These are phyloP conservation scores for Leucopsar rothschildi DNA, from an alignment of 2,113 vertebrate genomes.

Conservation along the genomic window DNA sequence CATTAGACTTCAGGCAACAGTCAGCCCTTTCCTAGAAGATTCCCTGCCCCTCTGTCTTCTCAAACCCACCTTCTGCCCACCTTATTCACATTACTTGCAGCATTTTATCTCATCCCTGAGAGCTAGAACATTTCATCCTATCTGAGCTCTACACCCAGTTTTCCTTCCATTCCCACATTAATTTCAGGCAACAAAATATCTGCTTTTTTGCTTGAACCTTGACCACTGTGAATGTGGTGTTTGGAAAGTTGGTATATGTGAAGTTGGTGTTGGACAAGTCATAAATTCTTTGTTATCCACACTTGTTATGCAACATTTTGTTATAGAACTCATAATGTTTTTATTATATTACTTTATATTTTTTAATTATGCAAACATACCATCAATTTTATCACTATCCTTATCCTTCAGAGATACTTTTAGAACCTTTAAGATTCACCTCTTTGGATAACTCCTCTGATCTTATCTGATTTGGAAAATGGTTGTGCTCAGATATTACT, in stretches of 20 bases:
- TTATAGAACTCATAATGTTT: not conserved
- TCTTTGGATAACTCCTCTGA: not conserved
- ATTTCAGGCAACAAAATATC: not conserved
- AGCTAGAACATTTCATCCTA: not conserved
- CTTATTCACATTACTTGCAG: not conserved
- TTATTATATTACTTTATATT: not conserved
- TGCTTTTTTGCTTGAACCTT: not conserved
- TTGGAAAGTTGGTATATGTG: not conserved
- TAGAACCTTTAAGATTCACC: not conserved
- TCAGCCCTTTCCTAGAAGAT: not conserved
- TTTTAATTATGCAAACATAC: not conserved
- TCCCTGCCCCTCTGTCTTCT: fast-evolving
- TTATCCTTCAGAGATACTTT: not conserved
- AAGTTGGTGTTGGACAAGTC: not conserved
- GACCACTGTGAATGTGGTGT: fast-evolving
- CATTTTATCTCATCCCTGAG: not conserved
- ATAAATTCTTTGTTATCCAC: not conserved
- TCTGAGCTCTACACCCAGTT: not conserved
- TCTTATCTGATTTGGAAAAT: not conserved
- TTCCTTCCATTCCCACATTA: not conserved
- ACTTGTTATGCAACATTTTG: not conserved
- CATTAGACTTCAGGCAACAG: fast-evolving
- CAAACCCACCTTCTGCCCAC: not conserved
- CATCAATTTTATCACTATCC: not conserved
- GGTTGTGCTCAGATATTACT: not conserved